Evolutionary conservation across 2,797 vertebrate species (phyloP).

Genomic region (Sebastes itinus): DNA sequence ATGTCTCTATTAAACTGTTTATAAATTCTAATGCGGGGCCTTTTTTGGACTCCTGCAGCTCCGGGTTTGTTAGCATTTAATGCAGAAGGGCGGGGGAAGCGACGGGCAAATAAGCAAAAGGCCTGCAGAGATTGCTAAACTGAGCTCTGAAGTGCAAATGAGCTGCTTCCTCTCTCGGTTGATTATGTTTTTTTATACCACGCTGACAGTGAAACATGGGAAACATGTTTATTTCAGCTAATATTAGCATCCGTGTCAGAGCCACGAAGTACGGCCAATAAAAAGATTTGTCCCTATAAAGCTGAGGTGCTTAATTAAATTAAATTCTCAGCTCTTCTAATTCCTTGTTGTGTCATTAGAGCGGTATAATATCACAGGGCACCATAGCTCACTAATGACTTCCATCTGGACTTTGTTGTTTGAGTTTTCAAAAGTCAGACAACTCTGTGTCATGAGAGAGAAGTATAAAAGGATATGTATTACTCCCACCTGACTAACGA

Average conservation of each 20-base stretch:
- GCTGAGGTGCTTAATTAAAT: conserved; percentile 56
- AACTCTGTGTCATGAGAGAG: conserved; percentile 55
- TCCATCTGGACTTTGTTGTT: conserved; percentile 12
- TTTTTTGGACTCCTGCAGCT: conserved; percentile 76
- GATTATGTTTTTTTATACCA: conserved; percentile 53
- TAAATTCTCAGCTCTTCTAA: conserved; percentile 42
- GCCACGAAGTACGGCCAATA: conserved; percentile 7
- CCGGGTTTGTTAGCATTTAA: conserved; percentile 78
- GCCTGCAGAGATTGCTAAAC: conserved; percentile 77
- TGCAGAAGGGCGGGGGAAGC: conserved; percentile 69
- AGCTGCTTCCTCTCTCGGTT: conserved; percentile 66
- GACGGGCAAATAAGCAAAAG: conserved; percentile 79
- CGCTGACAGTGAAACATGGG: conserved; percentile 53
- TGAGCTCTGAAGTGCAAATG: conserved; percentile 86
- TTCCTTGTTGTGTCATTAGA: conserved; percentile 55
- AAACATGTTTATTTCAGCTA: conserved; percentile 71
- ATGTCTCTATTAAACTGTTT: conserved; percentile 80
- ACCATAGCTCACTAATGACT: conserved; percentile 59
- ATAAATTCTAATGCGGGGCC: conserved; percentile 80
- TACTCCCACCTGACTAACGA: conserved; percentile 50
- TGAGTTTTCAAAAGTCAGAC: conserved; percentile 35
- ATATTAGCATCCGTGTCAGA: conserved; percentile 57
- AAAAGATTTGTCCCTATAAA: conserved; percentile 32
- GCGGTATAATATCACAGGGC: conserved; percentile 32
- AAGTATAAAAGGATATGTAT: conserved; percentile 25